These are phyloP conservation scores for Lycodopsis pacificus DNA, from an alignment of 2,797 vertebrate genomes.

Conservation along the genomic window DNA sequence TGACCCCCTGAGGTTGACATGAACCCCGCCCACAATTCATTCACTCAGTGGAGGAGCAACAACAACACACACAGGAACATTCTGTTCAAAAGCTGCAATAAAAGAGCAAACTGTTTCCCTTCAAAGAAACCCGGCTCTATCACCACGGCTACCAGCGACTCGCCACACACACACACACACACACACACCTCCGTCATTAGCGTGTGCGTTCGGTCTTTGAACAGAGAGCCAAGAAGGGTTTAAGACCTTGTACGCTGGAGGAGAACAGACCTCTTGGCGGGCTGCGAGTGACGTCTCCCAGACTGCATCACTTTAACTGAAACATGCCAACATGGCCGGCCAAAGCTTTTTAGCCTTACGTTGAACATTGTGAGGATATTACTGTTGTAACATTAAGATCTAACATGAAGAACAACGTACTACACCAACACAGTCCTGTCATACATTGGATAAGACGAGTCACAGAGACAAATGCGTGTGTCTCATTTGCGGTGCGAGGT, in stretches of 20 bases:
- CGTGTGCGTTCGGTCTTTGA: background rate
- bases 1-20: background rate
- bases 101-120: conserved; percentile 10
- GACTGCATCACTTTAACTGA: too few species aligned
- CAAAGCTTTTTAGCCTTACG: too few species aligned
- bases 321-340: too few species aligned
- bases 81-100: background rate
- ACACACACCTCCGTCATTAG: conserved; percentile 4
- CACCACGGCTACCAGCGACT: conserved; percentile 49
- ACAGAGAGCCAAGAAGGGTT: background rate
- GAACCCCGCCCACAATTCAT: background rate
- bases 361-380: too few species aligned
- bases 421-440: too few species aligned
- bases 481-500: too few species aligned
- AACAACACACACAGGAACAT: background rate
- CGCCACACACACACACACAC: background rate
- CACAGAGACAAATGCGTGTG: background rate
- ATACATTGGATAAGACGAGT: background rate
- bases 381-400: too few species aligned
- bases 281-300: background rate
- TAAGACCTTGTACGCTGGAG: background rate
- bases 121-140: conserved; percentile 21
- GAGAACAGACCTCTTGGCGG: background rate
- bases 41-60: background rate
- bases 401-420: too few species aligned